These are phyloP conservation scores for Excalfactoria chinensis DNA, from an alignment of 2,113 vertebrate species.

Conservation along the genomic window DNA sequence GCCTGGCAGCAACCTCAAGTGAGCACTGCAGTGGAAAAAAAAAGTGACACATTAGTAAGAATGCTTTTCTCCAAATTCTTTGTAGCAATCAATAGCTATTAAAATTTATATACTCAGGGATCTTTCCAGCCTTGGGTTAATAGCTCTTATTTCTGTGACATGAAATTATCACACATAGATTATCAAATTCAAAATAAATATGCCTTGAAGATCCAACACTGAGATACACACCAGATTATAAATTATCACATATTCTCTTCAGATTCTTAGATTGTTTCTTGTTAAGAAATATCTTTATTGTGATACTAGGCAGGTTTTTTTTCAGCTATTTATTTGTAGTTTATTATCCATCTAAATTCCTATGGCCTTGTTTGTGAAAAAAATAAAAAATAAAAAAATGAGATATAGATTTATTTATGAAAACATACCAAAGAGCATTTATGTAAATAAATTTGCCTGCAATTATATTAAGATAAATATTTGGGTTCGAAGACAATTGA, in stretches of 20 bases:
- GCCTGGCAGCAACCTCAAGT: not conserved
- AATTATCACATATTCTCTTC: not conserved
- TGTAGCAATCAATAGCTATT: not conserved
- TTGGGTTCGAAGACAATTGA: conserved; percentile 44
- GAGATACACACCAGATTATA: not conserved
- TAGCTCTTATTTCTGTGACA: not conserved
- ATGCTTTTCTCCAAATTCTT: not conserved
- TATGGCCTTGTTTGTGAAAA: not conserved
- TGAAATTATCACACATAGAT: not conserved
- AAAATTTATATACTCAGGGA: not conserved
- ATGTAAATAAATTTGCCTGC: not conserved
- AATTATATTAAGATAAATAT: conserved; percentile 39
- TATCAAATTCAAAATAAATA: not conserved
- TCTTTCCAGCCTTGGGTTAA: not conserved
- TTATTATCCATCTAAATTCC: not conserved
- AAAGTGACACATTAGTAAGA: not conserved
- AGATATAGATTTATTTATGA: not conserved
- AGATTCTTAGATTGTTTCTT: not conserved
- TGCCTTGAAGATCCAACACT: not conserved
- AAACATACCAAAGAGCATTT: not conserved
- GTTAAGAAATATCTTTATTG: not conserved
- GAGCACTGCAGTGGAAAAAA: not conserved
- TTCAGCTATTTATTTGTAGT: not conserved
- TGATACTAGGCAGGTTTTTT: not conserved
- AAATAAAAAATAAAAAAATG: not conserved